Evolutionary conservation across 23 tunicate species (phyloP), one percentile per base, ranked within the genome.

Genomic region (Clavelina lepadiformis): DNA sequence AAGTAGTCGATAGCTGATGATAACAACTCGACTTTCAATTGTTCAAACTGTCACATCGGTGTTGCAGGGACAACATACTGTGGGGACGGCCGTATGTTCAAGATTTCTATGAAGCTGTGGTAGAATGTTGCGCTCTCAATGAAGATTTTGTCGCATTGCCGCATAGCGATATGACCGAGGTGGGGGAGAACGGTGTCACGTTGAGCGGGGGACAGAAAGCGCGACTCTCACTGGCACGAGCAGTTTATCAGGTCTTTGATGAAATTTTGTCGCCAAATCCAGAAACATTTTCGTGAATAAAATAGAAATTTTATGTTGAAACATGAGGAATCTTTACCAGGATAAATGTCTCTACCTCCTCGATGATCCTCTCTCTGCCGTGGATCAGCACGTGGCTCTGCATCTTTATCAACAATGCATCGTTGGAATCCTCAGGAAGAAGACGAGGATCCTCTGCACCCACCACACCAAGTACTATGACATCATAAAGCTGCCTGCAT

Each of bases 191-290:
- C 35, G 98, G 98, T 5, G 82, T 78, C 22, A 91, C 92, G 3
- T 36, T 91, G 31, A 82, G 92, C 52, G 98, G 98, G 18, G 98
- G 98, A 2, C 98, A 91, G 56, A 91, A 83, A 34, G 85, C 98
- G 3, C 71, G 98, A 51, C 38, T 91, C 2, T 58, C 91, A 18
- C 76, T 91, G 3, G 98, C 98, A 3, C 56, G 98, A 59, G 91
- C 91, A 5, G 73, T 91, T 36, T 91, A 91, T 71, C 98, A 91
- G 85, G 95, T 86, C 31, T 5, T n/a, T 35, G 13, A n/a, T 59
- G 33, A 51, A 24, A 18, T n/a, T 25, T 15, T 41, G 49, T 41
- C 49, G 11, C 49, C 49, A 41, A 41, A 15, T 41, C 11, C 11
- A 11, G 11, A 41, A 11, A 11, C 15, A 11, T 11, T 41, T 11